Conservation (phyloP, 2,113 vertebrate species). For the Regulus satrapa region DNA sequence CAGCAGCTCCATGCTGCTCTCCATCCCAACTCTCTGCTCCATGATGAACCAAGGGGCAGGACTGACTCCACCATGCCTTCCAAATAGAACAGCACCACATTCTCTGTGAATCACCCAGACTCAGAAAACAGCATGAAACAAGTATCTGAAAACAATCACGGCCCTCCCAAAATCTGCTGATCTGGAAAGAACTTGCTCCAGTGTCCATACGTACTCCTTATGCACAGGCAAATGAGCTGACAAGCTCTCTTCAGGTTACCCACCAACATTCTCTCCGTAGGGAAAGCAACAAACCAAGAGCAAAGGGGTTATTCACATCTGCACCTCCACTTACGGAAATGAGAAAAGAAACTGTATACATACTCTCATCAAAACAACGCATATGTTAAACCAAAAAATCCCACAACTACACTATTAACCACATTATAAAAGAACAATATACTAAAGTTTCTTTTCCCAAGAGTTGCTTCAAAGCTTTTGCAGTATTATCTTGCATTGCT, state of each 20-base stretch:
- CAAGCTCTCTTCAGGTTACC: not conserved
- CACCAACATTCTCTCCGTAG: not conserved
- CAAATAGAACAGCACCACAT: not conserved
- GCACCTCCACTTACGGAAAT: not conserved
- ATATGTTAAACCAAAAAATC: not conserved
- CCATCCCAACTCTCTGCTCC: not conserved
- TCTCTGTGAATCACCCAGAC: not conserved
- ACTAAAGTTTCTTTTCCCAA: not conserved
- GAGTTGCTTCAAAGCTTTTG: not conserved
- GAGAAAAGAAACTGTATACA: not conserved
- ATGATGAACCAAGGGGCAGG: not conserved
- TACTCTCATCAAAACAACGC: not conserved
- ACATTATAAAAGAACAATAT: not conserved
- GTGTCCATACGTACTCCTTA: too few relatives aligned
- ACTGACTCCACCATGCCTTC: not conserved
- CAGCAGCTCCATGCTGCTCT: too few relatives aligned
- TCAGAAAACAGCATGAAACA: not conserved
- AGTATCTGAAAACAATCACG: not conserved
- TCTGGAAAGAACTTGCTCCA: not conserved
- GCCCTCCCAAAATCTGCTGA: not conserved
- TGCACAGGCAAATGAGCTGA: not conserved
- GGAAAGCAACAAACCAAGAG: not conserved
- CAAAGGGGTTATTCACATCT: not conserved
- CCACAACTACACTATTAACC: not conserved
- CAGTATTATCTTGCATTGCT: not conserved